phyloP scores from a whole-genome alignment of 2,888 invertebrate genomes.

The Ophioninae sp. region DNA sequence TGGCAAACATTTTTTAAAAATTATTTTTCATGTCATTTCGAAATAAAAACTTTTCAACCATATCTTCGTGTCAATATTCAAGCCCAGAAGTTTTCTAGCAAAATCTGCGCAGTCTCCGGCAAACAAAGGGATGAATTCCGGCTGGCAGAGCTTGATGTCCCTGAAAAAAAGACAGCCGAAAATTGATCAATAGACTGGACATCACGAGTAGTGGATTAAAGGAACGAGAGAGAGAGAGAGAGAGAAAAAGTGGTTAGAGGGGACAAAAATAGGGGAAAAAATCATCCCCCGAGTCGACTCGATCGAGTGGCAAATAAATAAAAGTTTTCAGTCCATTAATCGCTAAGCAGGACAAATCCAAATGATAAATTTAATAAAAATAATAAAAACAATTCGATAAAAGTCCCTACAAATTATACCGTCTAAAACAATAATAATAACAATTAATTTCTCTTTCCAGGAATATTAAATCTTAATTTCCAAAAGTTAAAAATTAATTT shows the following conservation, averaged over 20 bases:
- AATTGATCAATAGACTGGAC: conserved; percentile 59
- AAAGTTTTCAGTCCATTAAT: conserved; percentile 55
- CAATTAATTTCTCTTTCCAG: not conserved
- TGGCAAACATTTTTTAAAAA: not conserved
- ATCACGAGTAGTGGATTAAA: conserved; percentile 34
- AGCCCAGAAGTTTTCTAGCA: conserved; percentile 17
- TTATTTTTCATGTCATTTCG: not conserved
- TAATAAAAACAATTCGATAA: not conserved
- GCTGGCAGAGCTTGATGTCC: conserved; percentile 76
- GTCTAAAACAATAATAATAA: not conserved
- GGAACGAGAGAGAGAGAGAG: conserved; percentile 60
- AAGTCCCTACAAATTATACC: too few relatives aligned
- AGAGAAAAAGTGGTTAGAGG: conserved; percentile 63
- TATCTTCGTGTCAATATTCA: not conserved
- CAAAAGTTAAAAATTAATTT: too few relatives aligned
- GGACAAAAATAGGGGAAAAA: conserved; percentile 58
- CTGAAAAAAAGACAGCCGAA: conserved; percentile 63
- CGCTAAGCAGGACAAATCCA: conserved; percentile 45
- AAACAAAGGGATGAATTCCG: conserved; percentile 80
- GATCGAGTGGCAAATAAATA: conserved; percentile 54
- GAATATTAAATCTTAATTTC: not conserved
- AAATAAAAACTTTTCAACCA: not conserved
- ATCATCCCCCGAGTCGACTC: conserved; percentile 31
- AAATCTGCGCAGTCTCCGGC: conserved; percentile 44
- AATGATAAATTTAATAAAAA: conserved; percentile 28